phyloP scores from a whole-genome alignment of 2,888 invertebrate species.

The Zootermopsis nevadensis region DNA sequence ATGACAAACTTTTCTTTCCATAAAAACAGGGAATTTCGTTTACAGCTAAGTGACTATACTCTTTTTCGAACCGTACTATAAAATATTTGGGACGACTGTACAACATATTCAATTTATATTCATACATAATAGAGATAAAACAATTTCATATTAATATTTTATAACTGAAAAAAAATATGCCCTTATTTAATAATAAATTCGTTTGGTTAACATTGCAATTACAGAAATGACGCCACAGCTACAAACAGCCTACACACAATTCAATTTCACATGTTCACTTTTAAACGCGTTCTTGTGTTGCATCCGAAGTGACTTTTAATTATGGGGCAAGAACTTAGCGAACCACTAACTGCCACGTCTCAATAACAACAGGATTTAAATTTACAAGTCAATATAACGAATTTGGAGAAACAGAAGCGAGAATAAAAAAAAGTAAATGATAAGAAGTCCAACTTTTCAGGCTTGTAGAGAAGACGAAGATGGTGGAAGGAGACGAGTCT shows the following conservation, averaged over 20 bases:
- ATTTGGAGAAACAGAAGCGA: background rate
- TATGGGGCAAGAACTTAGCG: background rate
- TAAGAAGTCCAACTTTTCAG: background rate
- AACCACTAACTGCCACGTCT: background rate
- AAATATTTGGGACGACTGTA: too few species aligned
- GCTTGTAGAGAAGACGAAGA: background rate
- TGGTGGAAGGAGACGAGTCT: background rate
- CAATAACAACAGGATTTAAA: conserved; percentile 9
- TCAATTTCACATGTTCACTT: background rate
- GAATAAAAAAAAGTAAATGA: background rate
- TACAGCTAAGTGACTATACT: too few species aligned
- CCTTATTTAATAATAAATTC: background rate
- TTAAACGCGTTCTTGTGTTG: background rate
- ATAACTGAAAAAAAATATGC: too few species aligned
- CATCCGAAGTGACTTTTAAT: background rate
- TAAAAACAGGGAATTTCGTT: too few species aligned
- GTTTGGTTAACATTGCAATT: background rate
- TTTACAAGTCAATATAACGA: background rate
- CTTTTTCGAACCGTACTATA: too few species aligned
- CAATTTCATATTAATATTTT: too few species aligned
- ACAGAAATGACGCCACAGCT: background rate
- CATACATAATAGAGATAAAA: too few species aligned
- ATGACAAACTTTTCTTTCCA: too few species aligned
- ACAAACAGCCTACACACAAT: background rate
- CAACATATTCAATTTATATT: too few species aligned